These are phyloP conservation scores for Todus mexicanus DNA, from an alignment of 2,797 vertebrate species.

Conservation along the genomic window DNA sequence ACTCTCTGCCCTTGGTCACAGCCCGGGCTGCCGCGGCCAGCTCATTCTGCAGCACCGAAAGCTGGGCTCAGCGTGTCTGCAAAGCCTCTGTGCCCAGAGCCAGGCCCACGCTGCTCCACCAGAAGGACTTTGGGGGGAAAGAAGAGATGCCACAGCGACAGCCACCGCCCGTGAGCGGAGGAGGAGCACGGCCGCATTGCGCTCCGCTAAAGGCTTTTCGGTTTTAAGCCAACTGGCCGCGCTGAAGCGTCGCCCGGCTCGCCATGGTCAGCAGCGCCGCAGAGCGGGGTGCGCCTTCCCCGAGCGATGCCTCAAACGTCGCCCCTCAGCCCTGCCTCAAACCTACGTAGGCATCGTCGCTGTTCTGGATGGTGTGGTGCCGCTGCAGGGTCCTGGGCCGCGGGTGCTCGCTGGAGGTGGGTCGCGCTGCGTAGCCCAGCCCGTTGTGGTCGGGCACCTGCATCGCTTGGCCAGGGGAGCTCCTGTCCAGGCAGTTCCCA, in stretches of 20 bases:
- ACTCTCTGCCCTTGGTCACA: neutral
- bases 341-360: conserved; percentile 95
- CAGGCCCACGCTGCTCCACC: neutral
- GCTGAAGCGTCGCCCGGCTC: neutral
- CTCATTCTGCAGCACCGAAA: neutral
- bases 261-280: neutral
- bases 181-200: accelerated
- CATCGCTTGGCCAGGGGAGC: conserved; percentile 83
- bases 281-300: neutral
- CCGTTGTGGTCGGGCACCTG: conserved; percentile 90
- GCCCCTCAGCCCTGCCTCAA: neutral
- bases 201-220: neutral
- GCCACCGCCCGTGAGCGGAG: accelerated
- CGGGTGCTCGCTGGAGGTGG: conserved; percentile 76
- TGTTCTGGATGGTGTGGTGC: conserved; percentile 98
- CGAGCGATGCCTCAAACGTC: accelerated
- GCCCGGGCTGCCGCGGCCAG: neutral
- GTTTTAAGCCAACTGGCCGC: accelerated
- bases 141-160: too few relatives aligned
- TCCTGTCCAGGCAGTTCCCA: conserved; percentile 83
- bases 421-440: conserved; percentile 77
- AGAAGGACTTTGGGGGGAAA: too few relatives aligned
- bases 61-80: neutral
- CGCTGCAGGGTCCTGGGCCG: conserved; percentile 87
- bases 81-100: neutral